These are phyloP conservation scores for Ricordea florida DNA, from an alignment of 92 coral and sea anemone species.

Conservation along the genomic window DNA sequence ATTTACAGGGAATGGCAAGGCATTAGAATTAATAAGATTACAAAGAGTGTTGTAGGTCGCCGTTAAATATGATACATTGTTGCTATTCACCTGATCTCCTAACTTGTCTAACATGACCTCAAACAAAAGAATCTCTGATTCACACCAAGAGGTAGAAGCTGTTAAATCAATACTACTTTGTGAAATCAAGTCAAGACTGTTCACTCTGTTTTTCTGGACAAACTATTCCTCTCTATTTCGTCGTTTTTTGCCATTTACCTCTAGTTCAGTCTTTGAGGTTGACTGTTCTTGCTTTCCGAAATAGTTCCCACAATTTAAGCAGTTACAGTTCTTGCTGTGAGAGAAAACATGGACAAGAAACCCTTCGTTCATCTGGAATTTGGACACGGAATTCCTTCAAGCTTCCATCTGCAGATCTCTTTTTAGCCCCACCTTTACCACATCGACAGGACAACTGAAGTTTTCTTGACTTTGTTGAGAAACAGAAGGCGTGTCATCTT, in stretches of 20 bases:
- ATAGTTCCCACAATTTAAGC: conserved; percentile 20
- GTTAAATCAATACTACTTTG: conserved; percentile 3
- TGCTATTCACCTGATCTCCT: conserved; percentile 13
- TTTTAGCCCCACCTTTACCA: conserved; percentile 27
- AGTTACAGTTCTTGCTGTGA: too few species aligned
- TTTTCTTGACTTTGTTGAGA: background rate
- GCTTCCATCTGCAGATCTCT: conserved; percentile 8
- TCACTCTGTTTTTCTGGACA: conserved; percentile 26
- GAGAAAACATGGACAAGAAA: conserved; percentile 40
- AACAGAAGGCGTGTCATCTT: background rate
- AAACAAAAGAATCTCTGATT: conserved; percentile 28
- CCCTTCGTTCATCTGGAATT: conserved; percentile 29
- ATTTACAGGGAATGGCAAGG: conserved; percentile 16
- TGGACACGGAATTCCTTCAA: conserved; percentile 23
- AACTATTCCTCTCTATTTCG: conserved; percentile 13
- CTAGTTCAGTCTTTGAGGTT: background rate
- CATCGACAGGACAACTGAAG: conserved; percentile 6
- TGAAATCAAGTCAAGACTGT: conserved; percentile 18
- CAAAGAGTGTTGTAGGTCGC: conserved; percentile 6
- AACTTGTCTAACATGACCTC: conserved; percentile 8
- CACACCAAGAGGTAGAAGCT: conserved; percentile 10
- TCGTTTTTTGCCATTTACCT: background rate
- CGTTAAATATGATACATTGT: conserved; percentile 28
- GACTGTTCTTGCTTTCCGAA: conserved; percentile 16
- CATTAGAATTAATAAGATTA: background rate